Evolutionary conservation across 2,888 invertebrate species (phyloP), one percentile per base, ranked within the genome.

Genomic region (Podotricha telesiphe): DNA sequence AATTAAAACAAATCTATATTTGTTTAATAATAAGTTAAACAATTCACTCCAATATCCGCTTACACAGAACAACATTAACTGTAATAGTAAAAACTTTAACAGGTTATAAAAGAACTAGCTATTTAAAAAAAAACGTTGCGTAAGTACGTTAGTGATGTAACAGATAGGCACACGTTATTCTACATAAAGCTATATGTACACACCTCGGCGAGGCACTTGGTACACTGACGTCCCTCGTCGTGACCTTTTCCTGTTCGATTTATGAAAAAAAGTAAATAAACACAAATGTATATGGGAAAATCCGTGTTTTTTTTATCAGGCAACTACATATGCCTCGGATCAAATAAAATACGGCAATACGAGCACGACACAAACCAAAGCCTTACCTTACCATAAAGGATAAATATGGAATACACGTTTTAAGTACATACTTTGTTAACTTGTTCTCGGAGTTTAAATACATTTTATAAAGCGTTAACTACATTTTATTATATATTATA

Each of bases 361-460:
- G 45, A 59, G 63, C 51, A 70, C 70, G 53, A 73, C 68, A 67
- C 66, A 68, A 68, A 62, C 68, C 68, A 62, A 64, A 73, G 68
- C 65, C 65, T 64, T 63, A 53, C 51, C 61, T 68, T 69, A 62
- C n/a, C 11, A 58, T 58, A 59, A 68, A 68, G 63, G 56, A 58
- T 68, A 70, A 65, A 69, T 73, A 72, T 82, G 78, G 87, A 86
- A 82, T 89, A 89, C 82, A 87, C 74, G 69, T 70, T 47, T 88
- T 91, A 91, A 91, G 91, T 91, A 91, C 91, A 88, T 91, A 91
- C 90, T 87, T 82, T 82, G 76, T 80, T 79, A 79, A 80, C 85
- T 87, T 47, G 88, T 83, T 73, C 75, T 82, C 83, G 87, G 81
- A 75, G 48, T 76, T 76, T 79, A 79, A 77, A 78, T 73, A 76